Percentiles rank a stretch among this genome's conserved stretches.
Conservation (phyloP, 2,797 vertebrate genomes). For the Danio kyathit region DNA sequence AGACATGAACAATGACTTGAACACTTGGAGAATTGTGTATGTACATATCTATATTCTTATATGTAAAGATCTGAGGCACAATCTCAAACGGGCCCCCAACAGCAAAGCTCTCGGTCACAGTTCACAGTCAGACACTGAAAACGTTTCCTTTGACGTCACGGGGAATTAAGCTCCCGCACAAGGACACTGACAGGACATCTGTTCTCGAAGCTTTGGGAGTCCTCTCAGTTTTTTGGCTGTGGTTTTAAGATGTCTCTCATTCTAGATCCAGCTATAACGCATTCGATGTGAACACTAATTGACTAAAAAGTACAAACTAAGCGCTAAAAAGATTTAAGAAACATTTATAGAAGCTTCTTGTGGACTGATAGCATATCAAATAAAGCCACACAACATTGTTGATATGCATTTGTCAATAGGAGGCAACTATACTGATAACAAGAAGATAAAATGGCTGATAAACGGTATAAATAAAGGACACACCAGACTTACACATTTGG, state of each 20-base stretch:
- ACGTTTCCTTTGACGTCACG: constrained; percentile 21
- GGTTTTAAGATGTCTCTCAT: background rate
- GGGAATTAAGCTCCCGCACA: constrained; percentile 23
- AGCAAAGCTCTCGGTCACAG: background rate
- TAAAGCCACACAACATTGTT: background rate
- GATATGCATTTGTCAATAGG: background rate
- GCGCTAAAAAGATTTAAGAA: too few relatives aligned
- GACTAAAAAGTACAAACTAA: too few relatives aligned
- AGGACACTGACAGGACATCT: constrained; percentile 9
- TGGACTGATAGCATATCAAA: background rate
- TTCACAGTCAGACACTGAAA: constrained; percentile 2
- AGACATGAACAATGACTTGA: too few relatives aligned
- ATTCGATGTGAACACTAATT: background rate
- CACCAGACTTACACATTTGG: background rate
- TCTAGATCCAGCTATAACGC: background rate
- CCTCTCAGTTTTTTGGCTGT: background rate
- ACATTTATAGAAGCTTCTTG: too few relatives aligned
- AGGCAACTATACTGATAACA: background rate
- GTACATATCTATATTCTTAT: too few relatives aligned
- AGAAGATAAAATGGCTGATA: background rate
- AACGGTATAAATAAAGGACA: background rate
- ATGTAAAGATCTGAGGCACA: background rate
- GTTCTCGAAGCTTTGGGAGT: constrained; percentile 7
- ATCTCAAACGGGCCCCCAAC: background rate
- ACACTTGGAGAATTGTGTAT: too few relatives aligned